These are phyloP conservation scores for Pungitius pungitius DNA, from an alignment of 2,113 vertebrate genomes.

Conservation along the genomic window DNA sequence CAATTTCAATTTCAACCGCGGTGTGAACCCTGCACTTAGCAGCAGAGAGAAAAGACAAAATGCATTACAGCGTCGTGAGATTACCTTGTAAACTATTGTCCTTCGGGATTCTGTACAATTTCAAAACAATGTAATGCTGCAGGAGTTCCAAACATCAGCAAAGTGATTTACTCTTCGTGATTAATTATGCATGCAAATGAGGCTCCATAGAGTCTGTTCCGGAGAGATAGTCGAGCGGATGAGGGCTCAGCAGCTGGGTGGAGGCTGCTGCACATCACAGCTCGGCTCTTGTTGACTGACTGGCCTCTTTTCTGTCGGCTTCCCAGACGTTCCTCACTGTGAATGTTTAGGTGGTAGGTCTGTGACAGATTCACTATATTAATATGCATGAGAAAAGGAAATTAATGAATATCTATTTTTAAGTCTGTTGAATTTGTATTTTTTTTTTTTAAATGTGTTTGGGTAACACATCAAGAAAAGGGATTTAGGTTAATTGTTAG, in stretches of 20 bases:
- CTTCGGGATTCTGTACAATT: constrained; percentile 41
- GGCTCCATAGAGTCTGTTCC: constrained; percentile 51
- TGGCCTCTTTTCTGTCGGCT: constrained; percentile 72
- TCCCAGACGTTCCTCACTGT: constrained; percentile 84
- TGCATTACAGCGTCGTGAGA: constrained; percentile 38
- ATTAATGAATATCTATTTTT: not conserved
- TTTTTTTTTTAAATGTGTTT: constrained; percentile 11
- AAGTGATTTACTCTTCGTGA: constrained; percentile 65
- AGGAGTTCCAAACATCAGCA: constrained; percentile 42
- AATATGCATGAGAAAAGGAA: constrained; percentile 50
- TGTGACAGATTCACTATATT: constrained; percentile 28
- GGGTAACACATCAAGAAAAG: not conserved
- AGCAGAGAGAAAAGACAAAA: constrained; percentile 39
- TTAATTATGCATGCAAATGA: constrained; percentile 77
- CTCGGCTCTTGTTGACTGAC: constrained; percentile 46
- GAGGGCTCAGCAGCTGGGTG: constrained; percentile 33
- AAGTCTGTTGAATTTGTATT: not conserved
- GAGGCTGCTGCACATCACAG: constrained; percentile 45
- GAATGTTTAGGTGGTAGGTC: constrained; percentile 85
- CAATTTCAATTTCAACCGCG: no score
- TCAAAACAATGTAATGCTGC: constrained; percentile 53
- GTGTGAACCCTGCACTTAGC: constrained; percentile 14
- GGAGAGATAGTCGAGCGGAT: constrained; percentile 45
- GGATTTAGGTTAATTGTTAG: not conserved
- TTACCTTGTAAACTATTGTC: constrained; percentile 51